These are phyloP conservation scores for Solenodon paradoxus DNA, from an alignment of 2,113 vertebrate genomes.

Conservation along the genomic window DNA sequence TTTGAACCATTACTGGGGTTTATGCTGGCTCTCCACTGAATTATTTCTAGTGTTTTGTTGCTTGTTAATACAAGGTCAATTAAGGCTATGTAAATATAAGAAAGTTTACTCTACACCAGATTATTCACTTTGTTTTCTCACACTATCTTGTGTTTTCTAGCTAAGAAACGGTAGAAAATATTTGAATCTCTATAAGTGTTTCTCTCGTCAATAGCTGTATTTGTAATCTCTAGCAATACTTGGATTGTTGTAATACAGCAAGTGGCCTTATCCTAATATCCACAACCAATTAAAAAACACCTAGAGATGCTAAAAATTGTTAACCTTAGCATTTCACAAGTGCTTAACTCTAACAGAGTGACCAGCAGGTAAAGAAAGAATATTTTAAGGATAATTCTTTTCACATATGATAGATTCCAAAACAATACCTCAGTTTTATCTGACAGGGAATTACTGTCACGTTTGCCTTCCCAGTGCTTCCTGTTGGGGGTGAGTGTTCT, in stretches of 20 bases:
- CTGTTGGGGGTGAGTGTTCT: slow-evolving; percentile 73
- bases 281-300: slow-evolving; percentile 45
- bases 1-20: slow-evolving; percentile 17
- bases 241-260: slow-evolving; percentile 14
- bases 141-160: neutral
- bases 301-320: slow-evolving; percentile 54
- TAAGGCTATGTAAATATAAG: slow-evolving; percentile 27
- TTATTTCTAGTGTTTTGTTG: slow-evolving; percentile 44
- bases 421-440: slow-evolving; percentile 74
- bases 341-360: slow-evolving; percentile 45
- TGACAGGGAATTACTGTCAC: slow-evolving; percentile 77
- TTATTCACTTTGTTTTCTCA: slow-evolving; percentile 16
- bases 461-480: slow-evolving; percentile 78
- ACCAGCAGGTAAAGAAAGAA: slow-evolving; percentile 46
- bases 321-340: neutral
- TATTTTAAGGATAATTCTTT: slow-evolving; percentile 59
- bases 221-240: slow-evolving; percentile 20
- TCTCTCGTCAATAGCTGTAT: neutral
- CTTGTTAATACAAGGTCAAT: slow-evolving; percentile 45
- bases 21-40: slow-evolving; percentile 23
- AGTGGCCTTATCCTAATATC: neutral
- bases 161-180: neutral
- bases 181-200: neutral
- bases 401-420: slow-evolving; percentile 63
- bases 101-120: slow-evolving; percentile 41